phyloP scores from a whole-genome alignment of 1,140 invertebrate genomes.

The Hypsibius dujardini region DNA sequence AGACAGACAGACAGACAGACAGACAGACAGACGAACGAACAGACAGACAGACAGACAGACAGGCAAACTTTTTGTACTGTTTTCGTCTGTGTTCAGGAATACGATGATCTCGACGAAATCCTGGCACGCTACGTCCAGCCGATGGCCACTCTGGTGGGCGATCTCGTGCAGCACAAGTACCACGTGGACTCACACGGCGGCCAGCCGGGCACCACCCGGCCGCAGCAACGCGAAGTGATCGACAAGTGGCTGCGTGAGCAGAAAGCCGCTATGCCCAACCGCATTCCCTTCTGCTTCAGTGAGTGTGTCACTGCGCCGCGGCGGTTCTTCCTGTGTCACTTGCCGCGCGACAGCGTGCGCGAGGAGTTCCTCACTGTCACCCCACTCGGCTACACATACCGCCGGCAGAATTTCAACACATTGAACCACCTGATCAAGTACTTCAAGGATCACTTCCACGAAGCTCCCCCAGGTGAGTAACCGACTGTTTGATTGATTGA shows the following conservation, averaged over 20 bases:
- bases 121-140: conserved; percentile 85
- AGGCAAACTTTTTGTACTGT: neutral
- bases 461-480: conserved; percentile 50
- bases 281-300: conserved; percentile 78
- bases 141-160: conserved; percentile 76
- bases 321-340: conserved; percentile 80
- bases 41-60: no score
- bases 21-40: no score
- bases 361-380: conserved; percentile 82
- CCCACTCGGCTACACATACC: conserved; percentile 76
- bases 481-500: no score
- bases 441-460: conserved; percentile 94
- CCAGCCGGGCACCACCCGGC: conserved; percentile 31
- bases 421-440: conserved; percentile 67
- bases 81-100: conserved; percentile 47
- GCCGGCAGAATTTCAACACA: conserved; percentile 67
- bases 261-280: conserved; percentile 60
- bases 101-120: conserved; percentile 98
- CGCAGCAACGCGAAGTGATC: conserved; percentile 48
- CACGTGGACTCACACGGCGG: conserved; percentile 52
- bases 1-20: no score
- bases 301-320: conserved; percentile 74
- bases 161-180: conserved; percentile 78
- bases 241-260: conserved; percentile 70
- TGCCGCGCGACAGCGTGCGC: conserved; percentile 58